Evolutionary conservation across 2,888 invertebrate species (phyloP), one percentile per base, ranked within the genome.

Genomic region (Hirtodrosophila duncani): DNA sequence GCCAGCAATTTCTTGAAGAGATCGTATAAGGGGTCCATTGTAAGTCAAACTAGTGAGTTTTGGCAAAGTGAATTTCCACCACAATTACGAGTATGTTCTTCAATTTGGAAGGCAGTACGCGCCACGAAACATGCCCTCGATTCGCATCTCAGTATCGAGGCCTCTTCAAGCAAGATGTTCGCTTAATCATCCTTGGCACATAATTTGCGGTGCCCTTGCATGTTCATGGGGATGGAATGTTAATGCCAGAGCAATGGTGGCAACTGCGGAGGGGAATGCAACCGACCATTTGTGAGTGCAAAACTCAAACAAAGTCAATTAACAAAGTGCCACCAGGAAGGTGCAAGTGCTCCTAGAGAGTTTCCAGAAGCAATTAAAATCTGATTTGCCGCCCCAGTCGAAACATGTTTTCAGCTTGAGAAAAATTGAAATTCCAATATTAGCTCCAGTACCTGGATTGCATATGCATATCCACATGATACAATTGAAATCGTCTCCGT

Each of bases 331-430:
- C 67, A 57, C 49, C 55, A 44, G 34, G 37, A 39, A 57, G 45
- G 37, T 52, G 16, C 23, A 9, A 8, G 21, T 30, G 34, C 37
- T 30, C 6, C 17, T 18, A 11, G 1, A 21, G 34, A 21, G 39
- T 56, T 63, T 49, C 66, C 78, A 69, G 82, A 83, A 82, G 81
- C 81, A 85, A 85, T 85, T 85, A 85, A 82, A 83, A 78, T 61
- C 78, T 84, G 84, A 85, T 85, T 85, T 83, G 71, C 64, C 71
- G 65, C 61, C 62, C 46, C 62, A 64, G 37, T 27, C 18, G 36
- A 27, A 46, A 46, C 26, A 45, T 52, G 18, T 31, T 61, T n/a
- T 52, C 52, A 43, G 48, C 48, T 60, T 31, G 51, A 56, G 63
- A 79, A 79, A 75, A 75, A 75, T 66, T 62, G 53, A 71, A 75